Evolutionary conservation across 1,140 invertebrate species (phyloP), one percentile per base, ranked within the genome.

Genomic region (Diabrotica undecimpunctata): DNA sequence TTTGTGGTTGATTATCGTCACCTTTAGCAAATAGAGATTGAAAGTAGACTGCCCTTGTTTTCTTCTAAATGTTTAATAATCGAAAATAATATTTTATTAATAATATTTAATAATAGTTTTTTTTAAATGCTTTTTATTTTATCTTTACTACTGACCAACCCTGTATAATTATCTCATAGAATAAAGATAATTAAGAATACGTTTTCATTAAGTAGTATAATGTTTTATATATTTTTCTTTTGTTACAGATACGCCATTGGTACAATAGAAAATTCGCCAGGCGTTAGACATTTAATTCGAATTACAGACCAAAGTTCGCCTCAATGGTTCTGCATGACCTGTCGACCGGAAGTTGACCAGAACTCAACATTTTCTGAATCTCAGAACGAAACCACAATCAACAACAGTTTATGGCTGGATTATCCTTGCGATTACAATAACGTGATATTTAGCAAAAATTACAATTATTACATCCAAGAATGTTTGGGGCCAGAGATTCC

Each of bases 401-500:
- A 73, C 54, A 69, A 75, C 55, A 72, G 70, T 11, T 65, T 74
- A 64, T 70, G 74, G 5, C 70, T 84, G 62, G 83, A 84, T 38
- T 83, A 84, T 59, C 81, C 81, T 59, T 88, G 87, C 69, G 80
- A 87, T 2, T 88, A 83, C 74, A 88, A 87, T 70, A 82, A 85
- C 54, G 79, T 88, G 7, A 81, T 84, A 64, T 87, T 88, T 68
- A 87, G 87, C 75, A 82, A 80, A 65, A 85, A 85, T 75, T 87
- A 80, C 10, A 77, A 77, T 53, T 85, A 79, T 71, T 85, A 81
- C 72, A 80, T 85, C 0, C 81, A 88, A 75, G 88, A 91, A 73
- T 92, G 90, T 75, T 79, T 90, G 57, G 88, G 90, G 2, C 90
- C 90, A 0, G 85, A 85, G 55, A 81, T 89, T 7, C 89, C 90